These are phyloP conservation scores for Larimichthys crocea DNA, from an alignment of 2,113 vertebrate genomes.

Conservation along the genomic window DNA sequence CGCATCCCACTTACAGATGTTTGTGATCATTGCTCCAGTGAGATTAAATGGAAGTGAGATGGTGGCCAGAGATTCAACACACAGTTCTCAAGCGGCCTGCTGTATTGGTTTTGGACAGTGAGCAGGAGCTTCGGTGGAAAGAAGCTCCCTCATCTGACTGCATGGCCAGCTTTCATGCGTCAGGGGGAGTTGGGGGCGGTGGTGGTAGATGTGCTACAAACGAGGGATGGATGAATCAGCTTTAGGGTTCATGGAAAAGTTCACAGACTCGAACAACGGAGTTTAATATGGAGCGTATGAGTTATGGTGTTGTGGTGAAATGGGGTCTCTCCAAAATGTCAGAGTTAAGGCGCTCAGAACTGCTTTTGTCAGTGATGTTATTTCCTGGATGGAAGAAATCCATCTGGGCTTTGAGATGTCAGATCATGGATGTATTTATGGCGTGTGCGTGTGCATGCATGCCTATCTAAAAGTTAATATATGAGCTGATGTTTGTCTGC, in stretches of 20 bases:
- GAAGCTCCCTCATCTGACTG: slow-evolving; percentile 48
- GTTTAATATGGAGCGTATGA: slow-evolving; percentile 54
- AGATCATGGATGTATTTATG: slow-evolving; percentile 44
- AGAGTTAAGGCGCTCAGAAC: slow-evolving; percentile 17
- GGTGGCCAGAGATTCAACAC: slow-evolving; percentile 46
- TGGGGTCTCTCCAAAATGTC: slow-evolving; percentile 49
- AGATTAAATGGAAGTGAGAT: slow-evolving; percentile 56
- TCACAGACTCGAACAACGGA: slow-evolving; percentile 59
- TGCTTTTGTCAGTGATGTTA: slow-evolving; percentile 40
- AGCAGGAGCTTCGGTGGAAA: slow-evolving; percentile 36
- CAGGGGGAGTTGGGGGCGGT: slow-evolving; percentile 40
- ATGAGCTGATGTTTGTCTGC: background rate
- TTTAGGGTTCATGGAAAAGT: slow-evolving; percentile 67
- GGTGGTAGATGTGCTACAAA: slow-evolving; percentile 49
- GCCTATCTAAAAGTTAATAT: background rate
- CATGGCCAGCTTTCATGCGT: slow-evolving; percentile 42
- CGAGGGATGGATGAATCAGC: slow-evolving; percentile 48
- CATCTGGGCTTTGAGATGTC: slow-evolving; percentile 44
- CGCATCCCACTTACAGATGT: slow-evolving; percentile 77
- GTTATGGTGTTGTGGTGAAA: slow-evolving; percentile 63
- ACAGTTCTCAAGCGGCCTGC: slow-evolving; percentile 33
- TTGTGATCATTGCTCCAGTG: slow-evolving; percentile 66
- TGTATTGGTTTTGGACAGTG: slow-evolving; percentile 63
- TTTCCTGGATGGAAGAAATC: slow-evolving; percentile 53
- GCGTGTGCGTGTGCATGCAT: slow-evolving; percentile 8